Conservation (phyloP, 2,888 invertebrate species). For the Drosophila kuntzei region DNA sequence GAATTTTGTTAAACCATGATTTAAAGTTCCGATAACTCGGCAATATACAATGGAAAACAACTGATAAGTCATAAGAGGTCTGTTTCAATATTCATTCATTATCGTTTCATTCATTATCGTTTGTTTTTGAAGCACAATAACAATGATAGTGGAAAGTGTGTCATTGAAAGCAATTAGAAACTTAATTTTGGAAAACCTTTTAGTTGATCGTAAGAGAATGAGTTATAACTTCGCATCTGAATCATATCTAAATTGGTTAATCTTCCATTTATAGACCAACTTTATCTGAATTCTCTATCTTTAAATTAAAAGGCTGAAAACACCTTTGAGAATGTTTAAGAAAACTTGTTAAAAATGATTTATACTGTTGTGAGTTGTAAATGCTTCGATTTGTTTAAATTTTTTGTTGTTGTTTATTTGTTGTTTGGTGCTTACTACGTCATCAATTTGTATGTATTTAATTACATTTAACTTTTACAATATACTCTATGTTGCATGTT, state of each 20-base stretch:
- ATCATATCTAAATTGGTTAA: neutral
- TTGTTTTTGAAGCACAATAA: no score
- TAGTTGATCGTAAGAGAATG: no score
- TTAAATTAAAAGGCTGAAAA: neutral
- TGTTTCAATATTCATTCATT: no score
- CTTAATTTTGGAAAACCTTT: no score
- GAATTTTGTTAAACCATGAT: no score
- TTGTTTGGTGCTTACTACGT: conserved; percentile 78
- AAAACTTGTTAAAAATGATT: neutral
- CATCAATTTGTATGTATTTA: conserved; percentile 70
- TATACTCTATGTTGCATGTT: conserved; percentile 60
- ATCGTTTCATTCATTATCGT: no score
- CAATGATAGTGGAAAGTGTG: no score
- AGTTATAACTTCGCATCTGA: neutral
- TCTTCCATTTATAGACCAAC: neutral
- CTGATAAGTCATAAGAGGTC: no score
- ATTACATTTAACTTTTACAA: conserved; percentile 78
- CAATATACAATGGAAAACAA: no score
- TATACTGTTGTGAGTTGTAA: neutral
- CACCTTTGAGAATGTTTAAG: neutral
- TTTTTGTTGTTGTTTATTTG: conserved; percentile 52
- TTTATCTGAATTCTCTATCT: neutral
- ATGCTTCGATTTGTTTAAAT: neutral
- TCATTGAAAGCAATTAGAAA: no score
- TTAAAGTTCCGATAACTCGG: no score